Base-by-base conservation (phyloP, 2,113 vertebrate species). In the Chroicocephalus ridibundus region DNA sequence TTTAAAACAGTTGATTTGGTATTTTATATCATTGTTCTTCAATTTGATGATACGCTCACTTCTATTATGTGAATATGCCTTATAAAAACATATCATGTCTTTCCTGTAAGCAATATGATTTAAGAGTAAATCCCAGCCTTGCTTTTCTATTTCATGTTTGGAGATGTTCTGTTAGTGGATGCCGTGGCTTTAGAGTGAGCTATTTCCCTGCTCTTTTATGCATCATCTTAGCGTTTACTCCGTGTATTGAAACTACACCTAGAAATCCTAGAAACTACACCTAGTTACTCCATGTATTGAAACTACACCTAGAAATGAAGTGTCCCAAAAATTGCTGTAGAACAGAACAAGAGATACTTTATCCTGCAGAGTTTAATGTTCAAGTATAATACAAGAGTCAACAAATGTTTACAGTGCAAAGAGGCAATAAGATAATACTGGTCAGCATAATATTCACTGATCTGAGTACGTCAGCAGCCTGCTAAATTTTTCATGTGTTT, bases 401-500 rank as follows among this genome's bases (percentile, higher is more conserved):
- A 94, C 36, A 66, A 82, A 62, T 77, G 46, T 95, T 91, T 92
- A 88, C 61, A 82, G 34, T 44, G 51, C 58, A 57, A 65, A 86
- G 40, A 78, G 27, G 31, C 64, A 34, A 10, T 88, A 82, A 75
- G 51, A 71, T 90, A 74, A 89, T 84, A 93, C 58, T 84, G 96
- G 92, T 93, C 87, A 94, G 90, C 51, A 66, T 81, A 94, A 83
- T 86, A 88, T 49, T 86, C 90, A 81, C 77, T 82, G 69, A 60
- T 89, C 54, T 86, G 54, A 89, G 60, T 69, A 77, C 4, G 6
- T 94, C 71, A 71, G 40, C 90, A 83, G 68, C 49, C 26, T 86
- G 40, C 55, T 91, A 66, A 72, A 62, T 84, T 94, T 95, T 93
- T 89, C 46, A 42, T 81, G 29, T 88, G 77, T 96, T 96, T 95